These are phyloP conservation scores for Stenotaenia linearis DNA, from an alignment of 2,888 invertebrate species.

Conservation along the genomic window DNA sequence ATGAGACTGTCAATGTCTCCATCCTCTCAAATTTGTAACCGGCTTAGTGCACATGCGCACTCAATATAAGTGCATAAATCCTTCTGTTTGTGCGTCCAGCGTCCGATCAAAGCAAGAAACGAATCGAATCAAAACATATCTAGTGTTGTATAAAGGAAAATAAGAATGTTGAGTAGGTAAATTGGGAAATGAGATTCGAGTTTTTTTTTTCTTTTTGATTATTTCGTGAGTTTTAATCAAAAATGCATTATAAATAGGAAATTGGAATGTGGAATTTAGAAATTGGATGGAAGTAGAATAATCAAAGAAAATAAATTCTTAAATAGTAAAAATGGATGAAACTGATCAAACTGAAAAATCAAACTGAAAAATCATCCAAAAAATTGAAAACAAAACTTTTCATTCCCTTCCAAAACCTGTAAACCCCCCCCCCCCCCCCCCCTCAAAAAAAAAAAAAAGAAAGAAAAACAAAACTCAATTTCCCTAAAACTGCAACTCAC, in stretches of 20 bases:
- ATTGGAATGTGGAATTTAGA: too few relatives aligned
- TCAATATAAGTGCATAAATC: slow-evolving; percentile 1
- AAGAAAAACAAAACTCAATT: neutral
- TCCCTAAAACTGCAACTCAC: neutral
- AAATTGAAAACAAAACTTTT: too few relatives aligned
- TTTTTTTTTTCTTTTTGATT: too few relatives aligned
- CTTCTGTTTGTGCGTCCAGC: neutral
- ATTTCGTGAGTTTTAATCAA: neutral
- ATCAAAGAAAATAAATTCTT: too few relatives aligned
- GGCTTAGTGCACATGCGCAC: neutral
- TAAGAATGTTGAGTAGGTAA: neutral
- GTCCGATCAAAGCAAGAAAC: neutral
- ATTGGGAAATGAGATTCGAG: neutral
- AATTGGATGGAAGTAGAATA: too few relatives aligned
- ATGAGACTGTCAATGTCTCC: slow-evolving; percentile 24
- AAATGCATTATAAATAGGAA: too few relatives aligned
- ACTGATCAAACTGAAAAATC: too few relatives aligned
- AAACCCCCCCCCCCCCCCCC: too few relatives aligned
- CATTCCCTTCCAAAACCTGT: too few relatives aligned
- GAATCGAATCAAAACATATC: neutral
- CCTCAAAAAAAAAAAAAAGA: too few relatives aligned
- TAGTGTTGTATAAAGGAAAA: neutral
- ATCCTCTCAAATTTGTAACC: slow-evolving; percentile 13
- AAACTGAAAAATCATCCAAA: too few relatives aligned
- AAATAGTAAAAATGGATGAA: too few relatives aligned